Evolutionary conservation across 2,113 vertebrate species (phyloP).

Genomic region (Cryptomyrus ogoouensis): DNA sequence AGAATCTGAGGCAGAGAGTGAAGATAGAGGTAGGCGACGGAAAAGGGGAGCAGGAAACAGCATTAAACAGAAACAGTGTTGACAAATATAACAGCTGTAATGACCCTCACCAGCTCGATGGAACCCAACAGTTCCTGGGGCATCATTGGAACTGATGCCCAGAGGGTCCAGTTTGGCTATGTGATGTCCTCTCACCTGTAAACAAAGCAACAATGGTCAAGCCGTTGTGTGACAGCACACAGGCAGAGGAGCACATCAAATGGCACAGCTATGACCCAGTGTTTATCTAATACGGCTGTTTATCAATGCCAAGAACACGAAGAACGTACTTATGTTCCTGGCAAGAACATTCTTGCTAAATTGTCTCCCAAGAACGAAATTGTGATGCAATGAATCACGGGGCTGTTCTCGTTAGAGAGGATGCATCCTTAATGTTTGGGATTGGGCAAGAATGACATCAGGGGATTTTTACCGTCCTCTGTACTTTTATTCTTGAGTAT

Average conservation of each 20-base stretch:
- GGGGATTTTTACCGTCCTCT: too few relatives aligned
- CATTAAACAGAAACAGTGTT: constrained; percentile 46
- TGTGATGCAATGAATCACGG: not conserved
- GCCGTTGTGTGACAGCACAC: not conserved
- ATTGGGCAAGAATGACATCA: not conserved
- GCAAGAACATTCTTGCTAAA: not conserved
- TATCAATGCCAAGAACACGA: not conserved
- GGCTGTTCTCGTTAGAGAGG: not conserved
- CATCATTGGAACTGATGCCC: constrained; percentile 96
- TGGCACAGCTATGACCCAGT: not conserved
- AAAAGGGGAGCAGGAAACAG: constrained; percentile 49
- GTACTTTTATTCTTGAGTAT: not conserved
- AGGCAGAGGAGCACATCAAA: not conserved
- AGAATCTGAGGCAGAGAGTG: not conserved
- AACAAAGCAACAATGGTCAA: constrained; percentile 49
- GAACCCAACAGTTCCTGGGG: constrained; percentile 79
- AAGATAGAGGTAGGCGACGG: constrained; percentile 38
- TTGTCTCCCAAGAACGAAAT: not conserved
- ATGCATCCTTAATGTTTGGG: not conserved
- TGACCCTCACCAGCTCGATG: constrained; percentile 86
- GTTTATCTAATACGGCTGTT: not conserved
- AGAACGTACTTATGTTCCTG: not conserved
- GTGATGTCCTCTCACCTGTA: constrained; percentile 95
- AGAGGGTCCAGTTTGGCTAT: constrained; percentile 94
- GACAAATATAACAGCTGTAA: constrained; percentile 46